Evolutionary conservation across 2,113 vertebrate genomes (phyloP), one percentile per base, ranked within the genome.

Genomic region (Lynx canadensis): DNA sequence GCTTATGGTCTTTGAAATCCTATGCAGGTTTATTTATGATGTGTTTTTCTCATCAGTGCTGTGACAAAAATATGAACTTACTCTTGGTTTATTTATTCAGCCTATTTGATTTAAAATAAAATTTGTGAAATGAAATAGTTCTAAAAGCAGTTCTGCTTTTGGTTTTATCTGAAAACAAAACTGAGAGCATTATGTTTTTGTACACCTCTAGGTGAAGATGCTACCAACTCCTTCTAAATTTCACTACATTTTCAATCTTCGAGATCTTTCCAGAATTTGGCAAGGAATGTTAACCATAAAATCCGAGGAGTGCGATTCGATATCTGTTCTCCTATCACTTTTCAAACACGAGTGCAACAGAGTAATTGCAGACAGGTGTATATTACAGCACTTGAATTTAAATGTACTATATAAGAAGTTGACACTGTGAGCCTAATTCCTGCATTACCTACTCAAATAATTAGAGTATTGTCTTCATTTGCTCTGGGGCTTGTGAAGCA

Each of bases 221-320:
- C 98, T 99, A 52, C 99, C 99, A 41, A 99, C 99, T 21, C 99
- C 99, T 90, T 98, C 99, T 83, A 99, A 99, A 97, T 99, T 99
- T 69, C 99, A 99, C 95, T 99, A 99, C 41, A 99, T 99, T 97
- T 99, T 99, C 97, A 99, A 99, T 96, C 98, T 99, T 91, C 97
- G 99, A 95, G 99, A 99, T 74, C 98, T 99, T 86, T 99, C 99
- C 91, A 98, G 99, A 98, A 99, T 99, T 96, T 99, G 99, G 99
- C 99, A 99, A 98, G 99, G 99, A 96, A 99, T 99, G 98, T 91
- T 99, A 96, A 97, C 86, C 50, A 96, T 99, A 94, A 98, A 98
- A 74, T 98, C 99, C 4, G 98, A 99, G 1, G 98, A 99, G 83
- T 99, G 99, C 63, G 5, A 27, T 3, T 94, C 13, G 1, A 13